Percentiles rank a stretch among this genome's conserved stretches.
Evolutionary conservation across 2,113 vertebrate species (phyloP).

Genomic region (Eulemur rufifrons): DNA sequence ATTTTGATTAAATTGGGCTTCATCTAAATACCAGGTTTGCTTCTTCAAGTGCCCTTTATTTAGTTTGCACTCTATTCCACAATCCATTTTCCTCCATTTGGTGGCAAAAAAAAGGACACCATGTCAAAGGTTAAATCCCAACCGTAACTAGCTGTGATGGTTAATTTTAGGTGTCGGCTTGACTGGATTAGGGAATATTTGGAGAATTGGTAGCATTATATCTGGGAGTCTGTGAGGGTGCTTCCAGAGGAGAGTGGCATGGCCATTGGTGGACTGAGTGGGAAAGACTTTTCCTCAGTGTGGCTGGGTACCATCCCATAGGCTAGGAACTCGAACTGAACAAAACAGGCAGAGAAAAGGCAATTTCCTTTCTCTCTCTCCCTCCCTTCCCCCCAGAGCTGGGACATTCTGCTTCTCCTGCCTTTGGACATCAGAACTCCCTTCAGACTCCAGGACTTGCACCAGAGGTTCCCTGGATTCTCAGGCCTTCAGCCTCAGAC

Average conservation of each 20-base stretch:
- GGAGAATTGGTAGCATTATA: neutral
- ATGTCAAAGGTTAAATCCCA: slow-evolving; percentile 14
- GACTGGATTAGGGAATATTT: neutral
- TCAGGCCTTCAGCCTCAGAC: neutral
- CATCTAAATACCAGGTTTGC: slow-evolving; percentile 79
- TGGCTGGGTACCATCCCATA: neutral
- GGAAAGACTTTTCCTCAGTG: neutral
- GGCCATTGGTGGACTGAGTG: too few species aligned
- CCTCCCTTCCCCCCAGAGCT: neutral
- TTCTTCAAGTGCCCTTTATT: slow-evolving; percentile 70
- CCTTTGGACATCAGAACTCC: neutral
- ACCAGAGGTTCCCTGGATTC: neutral
- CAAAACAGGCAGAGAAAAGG: neutral
- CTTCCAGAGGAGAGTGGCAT: neutral
- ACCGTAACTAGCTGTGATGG: neutral
- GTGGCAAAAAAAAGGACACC: neutral
- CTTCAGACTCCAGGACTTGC: neutral
- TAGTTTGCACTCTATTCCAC: slow-evolving; percentile 41
- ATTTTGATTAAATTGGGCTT: slow-evolving; percentile 82
- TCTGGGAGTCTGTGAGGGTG: neutral
- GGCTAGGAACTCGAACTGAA: neutral
- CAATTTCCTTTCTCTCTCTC: neutral
- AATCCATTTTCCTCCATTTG: slow-evolving; percentile 32
- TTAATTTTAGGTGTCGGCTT: neutral
- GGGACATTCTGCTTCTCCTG: neutral